Base-by-base conservation (phyloP, 2,797 vertebrate species). In the Rhinatrema bivittatum region DNA sequence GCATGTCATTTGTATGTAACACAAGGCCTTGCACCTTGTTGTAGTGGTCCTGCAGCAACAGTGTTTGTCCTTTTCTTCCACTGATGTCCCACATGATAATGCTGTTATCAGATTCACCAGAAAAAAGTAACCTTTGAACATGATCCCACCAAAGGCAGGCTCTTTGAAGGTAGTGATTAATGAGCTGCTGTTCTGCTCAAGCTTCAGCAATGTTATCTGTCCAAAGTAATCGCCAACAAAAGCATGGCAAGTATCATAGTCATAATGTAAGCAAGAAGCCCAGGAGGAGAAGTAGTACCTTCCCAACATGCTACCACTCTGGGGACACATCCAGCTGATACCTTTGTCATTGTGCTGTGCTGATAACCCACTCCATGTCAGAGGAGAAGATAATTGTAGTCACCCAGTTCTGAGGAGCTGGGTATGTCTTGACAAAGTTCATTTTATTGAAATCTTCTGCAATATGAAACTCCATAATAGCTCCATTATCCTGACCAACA, bases 371-470 rank as follows among this genome's bases (percentile, higher is more conserved):
- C 74, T 98, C 89, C 0, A 87, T 78, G 20, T 81, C 77, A 69
- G 90, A 39, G 54, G 91, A 92, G 74, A 93, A 98, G 42, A 88
- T 78, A 56, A 99, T 81, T 4, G 87, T 91, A 3, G 94, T 92
- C 61, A 98, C 92, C 1, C 93, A 85, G 69, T 87, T 94, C 78
- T 98, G 95, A 70, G 98, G 95, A 57, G 93, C 95, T 99, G 72
- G 0, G 36, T 98, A 98, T 3, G 91, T 97, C 79, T 91, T 98
- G 48, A 97, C 84, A 33, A 95, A 94, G 72, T 82, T 95, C 92
- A 98, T 98, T 79, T 98, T 98, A 80, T 98, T 98, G 42, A 97
- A 98, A 72, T 98, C 95, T 74, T 98, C 95, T 42, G 95, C 93
- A 62, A 98, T 85, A n/a, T 90, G 86, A 72, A 98, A 97, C 61